Conservation (phyloP, 1,140 invertebrate genomes). For the Cotesia typhae region DNA sequence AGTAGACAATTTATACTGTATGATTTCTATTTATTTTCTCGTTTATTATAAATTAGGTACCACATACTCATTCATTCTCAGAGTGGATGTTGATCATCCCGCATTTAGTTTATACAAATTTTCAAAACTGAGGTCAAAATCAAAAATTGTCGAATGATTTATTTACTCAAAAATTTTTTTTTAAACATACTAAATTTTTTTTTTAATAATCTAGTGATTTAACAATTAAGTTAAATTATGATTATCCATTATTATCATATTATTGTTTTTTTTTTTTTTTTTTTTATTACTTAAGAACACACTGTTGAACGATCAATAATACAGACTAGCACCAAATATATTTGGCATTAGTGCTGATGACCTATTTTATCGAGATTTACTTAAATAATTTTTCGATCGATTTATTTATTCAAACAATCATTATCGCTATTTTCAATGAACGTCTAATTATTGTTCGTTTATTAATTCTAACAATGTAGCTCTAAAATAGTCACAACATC, state of each 20-base stretch:
- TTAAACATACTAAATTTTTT: too few species aligned
- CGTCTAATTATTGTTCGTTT: too few species aligned
- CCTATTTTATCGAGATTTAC: neutral
- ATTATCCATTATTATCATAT: too few species aligned
- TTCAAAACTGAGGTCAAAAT: neutral
- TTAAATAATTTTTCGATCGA: neutral
- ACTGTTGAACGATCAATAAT: neutral
- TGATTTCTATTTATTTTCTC: conserved; percentile 52
- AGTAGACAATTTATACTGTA: conserved; percentile 35
- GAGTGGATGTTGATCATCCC: too few species aligned
- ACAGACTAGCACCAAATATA: conserved; percentile 29
- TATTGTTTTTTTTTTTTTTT: too few species aligned
- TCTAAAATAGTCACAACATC: too few species aligned
- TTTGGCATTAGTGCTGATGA: conserved; percentile 19
- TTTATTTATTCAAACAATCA: neutral
- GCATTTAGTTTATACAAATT: conserved; percentile 48
- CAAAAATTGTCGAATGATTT: neutral
- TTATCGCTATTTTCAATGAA: neutral
- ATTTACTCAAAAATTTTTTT: too few species aligned
- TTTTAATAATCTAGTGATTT: too few species aligned
- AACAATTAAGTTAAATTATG: too few species aligned
- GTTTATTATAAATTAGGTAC: conserved; percentile 63
- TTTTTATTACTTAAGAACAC: too few species aligned
- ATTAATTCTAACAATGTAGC: too few species aligned
- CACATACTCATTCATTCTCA: conserved; percentile 63